phyloP scores from a whole-genome alignment of 35 echinoderm and acorn worm genomes.

The Eucidaris tribuloides region DNA sequence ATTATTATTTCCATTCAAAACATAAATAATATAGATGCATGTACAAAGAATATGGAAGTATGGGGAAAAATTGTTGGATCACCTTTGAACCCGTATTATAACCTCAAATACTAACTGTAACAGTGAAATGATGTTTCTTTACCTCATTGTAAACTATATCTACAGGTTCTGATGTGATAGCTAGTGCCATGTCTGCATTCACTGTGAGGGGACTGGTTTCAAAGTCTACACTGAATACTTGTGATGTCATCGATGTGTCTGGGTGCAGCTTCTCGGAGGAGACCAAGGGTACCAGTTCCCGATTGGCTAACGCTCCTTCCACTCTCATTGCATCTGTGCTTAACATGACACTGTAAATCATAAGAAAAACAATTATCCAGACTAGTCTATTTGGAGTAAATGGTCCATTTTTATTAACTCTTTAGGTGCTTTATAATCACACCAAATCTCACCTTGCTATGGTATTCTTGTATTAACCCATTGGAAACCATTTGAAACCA shows the following conservation, averaged over 20 bases:
- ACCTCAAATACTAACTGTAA: neutral
- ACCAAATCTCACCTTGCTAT: neutral
- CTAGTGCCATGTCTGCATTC: constrained; percentile 68
- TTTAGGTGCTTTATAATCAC: neutral
- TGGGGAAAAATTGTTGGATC: too few species aligned
- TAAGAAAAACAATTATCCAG: neutral
- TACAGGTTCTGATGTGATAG: constrained; percentile 84
- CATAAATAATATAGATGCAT: too few species aligned
- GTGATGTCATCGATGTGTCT: constrained; percentile 32
- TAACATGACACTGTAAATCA: constrained; percentile 57
- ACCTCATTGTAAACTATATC: constrained; percentile 95
- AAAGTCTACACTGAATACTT: constrained; percentile 86
- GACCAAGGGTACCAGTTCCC: constrained; percentile 62
- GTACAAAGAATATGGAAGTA: too few species aligned
- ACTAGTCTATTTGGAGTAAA: neutral
- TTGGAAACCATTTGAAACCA: neutral
- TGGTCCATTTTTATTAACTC: neutral
- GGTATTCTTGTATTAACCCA: neutral
- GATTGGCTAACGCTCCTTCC: constrained; percentile 50
- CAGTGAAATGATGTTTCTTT: neutral
- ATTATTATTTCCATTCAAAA: too few species aligned
- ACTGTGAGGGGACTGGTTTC: constrained; percentile 76
- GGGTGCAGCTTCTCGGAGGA: constrained; percentile 68
- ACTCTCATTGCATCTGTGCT: constrained; percentile 71
- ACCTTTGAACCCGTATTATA: too few species aligned